Base-by-base conservation (phyloP, 2,888 invertebrate genomes). In the Formica aserva region DNA sequence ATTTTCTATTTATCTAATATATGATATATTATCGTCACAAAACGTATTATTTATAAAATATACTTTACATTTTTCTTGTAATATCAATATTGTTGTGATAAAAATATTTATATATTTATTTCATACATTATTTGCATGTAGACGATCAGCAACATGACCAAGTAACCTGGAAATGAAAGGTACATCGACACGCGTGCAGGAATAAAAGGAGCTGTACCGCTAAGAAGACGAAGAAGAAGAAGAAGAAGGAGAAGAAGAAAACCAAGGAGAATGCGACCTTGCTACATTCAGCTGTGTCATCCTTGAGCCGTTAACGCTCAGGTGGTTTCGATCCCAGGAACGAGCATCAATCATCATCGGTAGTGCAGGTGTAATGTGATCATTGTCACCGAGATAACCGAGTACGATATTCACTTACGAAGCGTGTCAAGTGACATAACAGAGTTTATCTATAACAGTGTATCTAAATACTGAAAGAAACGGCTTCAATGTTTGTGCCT, bases 211-310 rank as follows among this genome's bases (percentile, higher is more conserved):
- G 92, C 88, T 90, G 89, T 93, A 93, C 92, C 93, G 93, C 93
- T 93, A 93, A 92, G 93, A 94, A 92, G 89, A 91, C 90, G 91
- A 91, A 90, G 90, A 91, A 91, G 88, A 86, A 66, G 80, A 88
- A 86, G 83, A 48, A 80, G 85, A 86, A 86, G 76, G 85, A 57
- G 86, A 82, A 87, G 88, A 85, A 78, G 85, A 82, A 75, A 72
- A 82, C 57, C 89, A 91, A 88, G 90, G 90, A 89, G 91, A 90
- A 91, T 88, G 88, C 93, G 93, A 92, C 93, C 93, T 93, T 93
- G 93, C 89, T 87, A 89, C 91, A 92, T 94, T 94, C 91, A 91
- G 94, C 94, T 94, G 93, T 92, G 94, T 94, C 94, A 94, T 94
- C 93, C 92, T 93, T 91, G 92, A 89, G 90, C 94, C 94, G 94